Evolutionary conservation across 2,113 vertebrate genomes (phyloP).

Genomic region (Phycodurus eques): DNA sequence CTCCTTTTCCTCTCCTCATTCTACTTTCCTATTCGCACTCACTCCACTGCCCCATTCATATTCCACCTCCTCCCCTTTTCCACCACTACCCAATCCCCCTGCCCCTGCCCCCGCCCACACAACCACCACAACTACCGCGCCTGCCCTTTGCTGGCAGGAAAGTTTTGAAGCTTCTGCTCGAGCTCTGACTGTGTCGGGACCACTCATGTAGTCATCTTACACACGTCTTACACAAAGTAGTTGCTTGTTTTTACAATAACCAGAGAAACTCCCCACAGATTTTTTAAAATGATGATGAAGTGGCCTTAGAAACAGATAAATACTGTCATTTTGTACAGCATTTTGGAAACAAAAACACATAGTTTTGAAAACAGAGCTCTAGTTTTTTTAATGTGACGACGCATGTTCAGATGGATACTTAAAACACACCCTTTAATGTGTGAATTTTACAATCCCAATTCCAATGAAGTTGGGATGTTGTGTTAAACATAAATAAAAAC

Average conservation of each 20-base stretch:
- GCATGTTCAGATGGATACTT: neutral
- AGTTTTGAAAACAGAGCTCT: no score
- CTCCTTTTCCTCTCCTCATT: slow-evolving; percentile 53
- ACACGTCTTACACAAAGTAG: neutral
- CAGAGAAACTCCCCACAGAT: neutral
- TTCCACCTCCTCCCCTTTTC: slow-evolving; percentile 43
- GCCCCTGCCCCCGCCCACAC: slow-evolving; percentile 6
- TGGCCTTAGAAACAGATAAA: no score
- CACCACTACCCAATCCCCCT: slow-evolving; percentile 25
- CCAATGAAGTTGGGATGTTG: no score
- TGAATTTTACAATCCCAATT: no score
- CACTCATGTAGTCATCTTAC: neutral
- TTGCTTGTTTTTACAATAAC: neutral
- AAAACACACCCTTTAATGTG: neutral
- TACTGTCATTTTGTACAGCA: no score
- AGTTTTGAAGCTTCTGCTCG: slow-evolving; percentile 52
- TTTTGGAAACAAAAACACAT: no score
- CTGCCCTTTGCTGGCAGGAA: slow-evolving; percentile 59
- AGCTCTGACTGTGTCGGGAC: slow-evolving; percentile 31
- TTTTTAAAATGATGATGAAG: neutral
- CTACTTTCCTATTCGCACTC: slow-evolving; percentile 55
- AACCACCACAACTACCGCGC: neutral
- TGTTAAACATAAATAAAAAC: no score
- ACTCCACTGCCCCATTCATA: slow-evolving; percentile 63
- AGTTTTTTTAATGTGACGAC: neutral